These are phyloP conservation scores for Pteronotus mesoamericanus DNA, from an alignment of 2,797 vertebrate genomes.

Conservation along the genomic window DNA sequence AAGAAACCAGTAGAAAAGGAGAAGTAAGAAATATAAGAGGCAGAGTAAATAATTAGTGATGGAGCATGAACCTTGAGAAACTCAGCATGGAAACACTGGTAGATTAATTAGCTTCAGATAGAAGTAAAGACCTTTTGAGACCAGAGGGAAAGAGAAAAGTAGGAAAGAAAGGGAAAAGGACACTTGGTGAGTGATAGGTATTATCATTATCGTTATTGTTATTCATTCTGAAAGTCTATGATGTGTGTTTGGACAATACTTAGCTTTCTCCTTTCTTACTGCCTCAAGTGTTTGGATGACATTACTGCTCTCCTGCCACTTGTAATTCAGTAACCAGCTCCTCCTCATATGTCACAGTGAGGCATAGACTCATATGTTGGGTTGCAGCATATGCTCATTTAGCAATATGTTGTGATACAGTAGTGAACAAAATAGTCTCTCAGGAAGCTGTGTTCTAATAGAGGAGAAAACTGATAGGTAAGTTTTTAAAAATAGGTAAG, in stretches of 20 bases:
- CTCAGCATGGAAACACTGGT: not conserved
- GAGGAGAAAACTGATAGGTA: not conserved
- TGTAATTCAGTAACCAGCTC: not conserved
- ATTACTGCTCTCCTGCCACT: not conserved
- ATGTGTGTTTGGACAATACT: accelerated
- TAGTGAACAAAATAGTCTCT: not conserved
- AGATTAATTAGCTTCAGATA: not conserved
- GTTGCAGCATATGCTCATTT: not conserved
- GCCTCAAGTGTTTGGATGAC: not conserved
- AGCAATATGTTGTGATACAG: not conserved
- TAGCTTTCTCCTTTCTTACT: not conserved
- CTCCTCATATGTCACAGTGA: not conserved
- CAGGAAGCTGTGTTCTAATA: not conserved
- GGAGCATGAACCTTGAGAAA: not conserved
- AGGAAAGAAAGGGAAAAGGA: not conserved
- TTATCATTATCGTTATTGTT: not conserved
- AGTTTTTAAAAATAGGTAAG: not conserved
- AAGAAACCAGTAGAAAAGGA: not conserved
- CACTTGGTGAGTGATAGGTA: not conserved
- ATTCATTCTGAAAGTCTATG: not conserved
- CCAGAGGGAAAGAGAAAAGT: not conserved
- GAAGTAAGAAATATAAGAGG: not conserved
- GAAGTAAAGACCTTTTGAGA: not conserved
- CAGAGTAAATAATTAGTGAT: not conserved
- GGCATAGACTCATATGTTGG: not conserved